phyloP scores from a whole-genome alignment of 2,797 vertebrate genomes.

The Orestias chungarensis region DNA sequence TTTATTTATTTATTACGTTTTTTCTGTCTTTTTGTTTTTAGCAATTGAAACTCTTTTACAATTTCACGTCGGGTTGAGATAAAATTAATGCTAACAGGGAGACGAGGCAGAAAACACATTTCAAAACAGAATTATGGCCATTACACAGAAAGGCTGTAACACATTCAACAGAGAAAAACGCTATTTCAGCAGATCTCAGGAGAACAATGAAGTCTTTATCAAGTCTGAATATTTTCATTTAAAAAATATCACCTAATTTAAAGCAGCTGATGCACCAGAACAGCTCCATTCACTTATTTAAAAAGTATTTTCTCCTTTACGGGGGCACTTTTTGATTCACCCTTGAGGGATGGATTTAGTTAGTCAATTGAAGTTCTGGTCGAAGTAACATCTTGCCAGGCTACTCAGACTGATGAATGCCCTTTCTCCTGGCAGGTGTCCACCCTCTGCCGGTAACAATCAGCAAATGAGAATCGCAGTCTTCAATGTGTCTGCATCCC shows the following conservation, averaged over 20 bases:
- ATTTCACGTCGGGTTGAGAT: not conserved
- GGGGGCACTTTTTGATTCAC: conserved; percentile 61
- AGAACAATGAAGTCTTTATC: conserved; percentile 26
- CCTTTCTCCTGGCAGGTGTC: conserved; percentile 74
- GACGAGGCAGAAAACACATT: conserved; percentile 17
- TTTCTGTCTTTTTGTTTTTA: conserved; percentile 16
- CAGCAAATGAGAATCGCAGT: conserved; percentile 76
- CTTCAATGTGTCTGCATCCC: conserved; percentile 57
- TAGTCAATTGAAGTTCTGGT: conserved; percentile 72
- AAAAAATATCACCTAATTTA: conserved; percentile 35
- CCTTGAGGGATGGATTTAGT: conserved; percentile 71
- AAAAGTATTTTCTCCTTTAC: conserved; percentile 48
- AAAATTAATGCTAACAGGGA: conserved; percentile 32
- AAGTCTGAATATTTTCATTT: conserved; percentile 32
- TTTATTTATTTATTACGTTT: conserved; percentile 15
- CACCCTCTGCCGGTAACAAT: conserved; percentile 78
- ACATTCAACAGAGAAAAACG: conserved; percentile 19
- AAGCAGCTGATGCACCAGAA: conserved; percentile 37
- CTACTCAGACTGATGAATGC: conserved; percentile 77
- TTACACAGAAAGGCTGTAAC: conserved; percentile 17
- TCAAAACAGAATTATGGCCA: conserved; percentile 28
- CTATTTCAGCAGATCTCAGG: conserved; percentile 18
- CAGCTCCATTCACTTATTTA: conserved; percentile 54
- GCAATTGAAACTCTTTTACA: conserved; percentile 10
- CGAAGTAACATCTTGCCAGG: conserved; percentile 66